Conservation (phyloP, 2,888 invertebrate genomes). For the Ormyrus rosae region DNA sequence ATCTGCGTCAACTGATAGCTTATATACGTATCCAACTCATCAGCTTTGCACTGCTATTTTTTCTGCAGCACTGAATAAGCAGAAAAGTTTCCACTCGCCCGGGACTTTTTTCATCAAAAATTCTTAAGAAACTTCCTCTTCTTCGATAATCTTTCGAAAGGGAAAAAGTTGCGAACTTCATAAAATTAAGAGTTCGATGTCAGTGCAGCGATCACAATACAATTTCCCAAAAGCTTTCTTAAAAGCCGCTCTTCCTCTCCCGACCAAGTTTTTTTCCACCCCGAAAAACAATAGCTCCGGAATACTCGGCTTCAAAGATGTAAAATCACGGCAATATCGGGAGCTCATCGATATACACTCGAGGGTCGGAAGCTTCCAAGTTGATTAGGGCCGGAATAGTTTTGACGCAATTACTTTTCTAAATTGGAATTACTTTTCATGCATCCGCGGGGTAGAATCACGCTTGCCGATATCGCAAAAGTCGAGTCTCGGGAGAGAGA, state of each 20-base stretch:
- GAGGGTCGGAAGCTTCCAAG: neutral
- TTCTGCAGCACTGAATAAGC: constrained; percentile 15
- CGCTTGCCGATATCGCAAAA: constrained; percentile 16
- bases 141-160: constrained; percentile 6
- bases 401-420: constrained; percentile 47
- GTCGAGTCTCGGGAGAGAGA: neutral
- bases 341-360: neutral
- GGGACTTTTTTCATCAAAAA: constrained; percentile 27
- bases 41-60: constrained; percentile 14
- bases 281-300: no score
- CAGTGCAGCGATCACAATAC: neutral
- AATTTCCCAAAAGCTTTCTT: no score
- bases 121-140: constrained; percentile 18
- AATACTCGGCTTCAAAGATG: no score
- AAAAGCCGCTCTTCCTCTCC: no score
- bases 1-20: neutral
- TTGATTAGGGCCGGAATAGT: constrained; percentile 21
- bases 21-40: neutral
- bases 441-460: neutral
- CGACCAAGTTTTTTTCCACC: no score
- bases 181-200: constrained; percentile 18
- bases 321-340: neutral
- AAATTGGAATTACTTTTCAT: constrained; percentile 49
- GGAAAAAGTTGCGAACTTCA: constrained; percentile 10
- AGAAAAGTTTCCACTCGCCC: constrained; percentile 16